Base-by-base conservation (phyloP, 1,140 invertebrate genomes). In the Sarcophaga peregrina region DNA sequence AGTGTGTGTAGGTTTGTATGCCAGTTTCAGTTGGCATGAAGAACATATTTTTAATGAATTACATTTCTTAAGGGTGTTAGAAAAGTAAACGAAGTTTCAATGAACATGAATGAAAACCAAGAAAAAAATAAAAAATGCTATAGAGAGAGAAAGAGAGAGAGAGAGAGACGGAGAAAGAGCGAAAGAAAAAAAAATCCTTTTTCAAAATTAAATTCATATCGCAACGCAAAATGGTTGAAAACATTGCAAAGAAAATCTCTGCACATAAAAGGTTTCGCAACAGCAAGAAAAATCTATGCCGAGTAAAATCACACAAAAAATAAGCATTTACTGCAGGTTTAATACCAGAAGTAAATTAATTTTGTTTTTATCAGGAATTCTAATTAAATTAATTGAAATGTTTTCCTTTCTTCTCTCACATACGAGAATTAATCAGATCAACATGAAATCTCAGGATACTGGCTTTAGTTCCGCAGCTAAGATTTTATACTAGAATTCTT, bases 11-110 rank as follows among this genome's bases (percentile, higher is more conserved):
- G 25, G 25, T 37, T 37, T 37, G 25, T 37, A 37, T 37, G 25
- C 25, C 25, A 37, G 25, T 37, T 37, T 37, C 1, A 37, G 25
- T 37, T 37, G 25, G 25, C 25, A 37, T 37, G 25, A 37, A 37
- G 1, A 37, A 37, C 25, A 37, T 37, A 37, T 37, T 47, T 68
- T 82, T 82, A 82, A 82, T 82, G 81, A 82, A 82, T 82, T 82
- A 82, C 81, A 82, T 82, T 82, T 82, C 81, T 82, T 74, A 68
- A 82, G 81, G 81, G 81, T 37, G 54, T 81, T 81, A 62, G 80
- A 68, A 81, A 62, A 62, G 80, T 81, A 81, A 81, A 81, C 80
- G 80, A 81, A 58, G 50, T 78, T 78, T 78, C 75, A 78, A 78
- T 48, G n/a, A 52, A 78, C 17, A 20, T 73, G 68, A 74, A 76